Base-by-base conservation (phyloP, 2,888 invertebrate genomes). In the Allygus modestus region DNA sequence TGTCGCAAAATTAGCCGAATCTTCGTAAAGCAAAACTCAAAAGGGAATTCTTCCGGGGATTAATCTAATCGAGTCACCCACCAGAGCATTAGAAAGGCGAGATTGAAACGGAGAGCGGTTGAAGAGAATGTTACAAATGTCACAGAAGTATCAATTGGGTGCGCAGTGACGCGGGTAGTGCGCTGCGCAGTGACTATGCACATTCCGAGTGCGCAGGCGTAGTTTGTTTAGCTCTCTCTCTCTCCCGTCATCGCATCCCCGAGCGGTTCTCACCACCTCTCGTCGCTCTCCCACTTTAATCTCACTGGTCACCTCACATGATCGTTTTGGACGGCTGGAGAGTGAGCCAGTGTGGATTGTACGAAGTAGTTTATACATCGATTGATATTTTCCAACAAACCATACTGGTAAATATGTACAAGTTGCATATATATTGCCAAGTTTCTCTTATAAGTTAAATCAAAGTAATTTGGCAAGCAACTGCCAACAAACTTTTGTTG, bases 171-270 rank as follows among this genome's bases (percentile, higher is more conserved):
- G 73, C 23, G 37, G 11, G 73, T 11, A 33, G 7, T 33, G 73
- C 41, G 15, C n/a, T 41, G 43, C 28, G 46, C 43, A n/a, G 28
- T 77, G 77, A 51, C 77, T 5, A 15, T 7, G 77, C 77, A 43
- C 77, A 77, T 77, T 77, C 77, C 77, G 1, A 5, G 51, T 28
- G 51, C 77, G 28, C 43, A 23, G 51, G 46, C 77, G 77, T 23
- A 77, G 77, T 77, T 77, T 77, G 77, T 77, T 77, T 77, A 77
- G 77, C 77, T 77, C 77, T 77, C 77, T 77, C n/a, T n/a, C 28
- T 71, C 71, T 71, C 71, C 33, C 73, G 31, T 75, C 73, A 75
- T 43, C 73, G 37, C 73, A 2, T 75, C 31, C 43, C 23, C 43
- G 7, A 2, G 2, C 43, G 20, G 1, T 12, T n/a, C 31, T 20